Conservation (phyloP, 2,113 vertebrate genomes). For the Psammodynastes pulverulentus region DNA sequence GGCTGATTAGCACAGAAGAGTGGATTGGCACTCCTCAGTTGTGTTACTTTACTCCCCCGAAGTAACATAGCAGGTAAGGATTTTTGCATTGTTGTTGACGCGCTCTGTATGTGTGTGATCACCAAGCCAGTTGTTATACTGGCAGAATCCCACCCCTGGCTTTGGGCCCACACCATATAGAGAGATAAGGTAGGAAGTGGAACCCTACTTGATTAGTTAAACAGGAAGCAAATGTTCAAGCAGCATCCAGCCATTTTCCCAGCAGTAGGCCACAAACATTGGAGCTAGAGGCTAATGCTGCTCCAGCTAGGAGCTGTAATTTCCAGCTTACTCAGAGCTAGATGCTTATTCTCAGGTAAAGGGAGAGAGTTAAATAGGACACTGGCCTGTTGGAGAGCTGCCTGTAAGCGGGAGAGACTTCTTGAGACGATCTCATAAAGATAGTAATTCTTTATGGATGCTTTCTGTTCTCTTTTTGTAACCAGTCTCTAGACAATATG, state of each 20-base stretch:
- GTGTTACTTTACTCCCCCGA: too few species aligned
- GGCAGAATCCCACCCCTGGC: too few species aligned
- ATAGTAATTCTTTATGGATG: background rate
- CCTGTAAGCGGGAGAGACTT: background rate
- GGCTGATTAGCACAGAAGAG: too few species aligned
- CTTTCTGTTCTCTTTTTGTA: background rate
- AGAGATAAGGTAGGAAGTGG: too few species aligned
- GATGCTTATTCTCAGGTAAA: background rate
- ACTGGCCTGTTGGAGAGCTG: background rate
- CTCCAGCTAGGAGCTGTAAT: background rate
- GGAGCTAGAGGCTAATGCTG: background rate
- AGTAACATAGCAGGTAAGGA: too few species aligned
- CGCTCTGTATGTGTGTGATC: too few species aligned
- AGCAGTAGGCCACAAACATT: background rate
- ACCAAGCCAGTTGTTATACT: too few species aligned
- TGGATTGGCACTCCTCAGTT: too few species aligned
- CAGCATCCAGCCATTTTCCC: background rate
- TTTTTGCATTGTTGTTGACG: too few species aligned
- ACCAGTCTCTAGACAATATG: background rate
- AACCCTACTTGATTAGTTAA: background rate
- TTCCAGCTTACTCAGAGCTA: background rate
- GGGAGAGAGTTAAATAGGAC: background rate
- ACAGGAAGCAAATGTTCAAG: background rate
- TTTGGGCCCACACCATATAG: too few species aligned
- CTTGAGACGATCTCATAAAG: background rate